Evolutionary conservation across 2,797 vertebrate genomes (phyloP), one percentile per base, ranked within the genome.

Genomic region (Acanthurus lineatus): DNA sequence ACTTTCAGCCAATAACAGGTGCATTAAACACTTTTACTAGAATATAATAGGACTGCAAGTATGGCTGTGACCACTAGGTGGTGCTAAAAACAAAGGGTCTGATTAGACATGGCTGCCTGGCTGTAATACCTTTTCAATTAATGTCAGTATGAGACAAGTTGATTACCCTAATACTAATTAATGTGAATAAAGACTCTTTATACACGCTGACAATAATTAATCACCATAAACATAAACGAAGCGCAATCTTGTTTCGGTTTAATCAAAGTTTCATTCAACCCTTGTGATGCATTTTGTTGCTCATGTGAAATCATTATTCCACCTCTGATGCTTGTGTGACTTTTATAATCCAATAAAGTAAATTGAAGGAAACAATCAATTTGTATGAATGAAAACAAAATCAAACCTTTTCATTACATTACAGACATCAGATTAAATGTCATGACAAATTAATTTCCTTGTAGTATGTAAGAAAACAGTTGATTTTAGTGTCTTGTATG

Each of bases 51-150:
- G 19, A 10, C 47, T 52, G 61, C 25, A 76, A 3, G 2, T 49
- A 28, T 45, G 0, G 14, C 42, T 42, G 3, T n/a, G 58, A 66
- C 76, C 84, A 83, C 77, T n/a, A 35, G 2, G 74, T 52, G 77
- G 69, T 5, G 82, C 64, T 40, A 32, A 44, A 0, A 28, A 25
- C 62, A 57, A 2, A 25, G 47, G 1, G 38, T 11, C n/a, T 19
- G 5, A 73, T 60, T 20, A 25, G 3, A 45, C 2, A 1, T 2
- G 8, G 15, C 14, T 2, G 25, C 2, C 6, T 11, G 17, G 6
- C 32, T 16, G 49, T 7, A 22, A 17, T 1, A 49, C 20, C 17
- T 53, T 47, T 54, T 9, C 9, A 40, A 47, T 19, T 49, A 20
- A 56, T 32, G 42, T 49, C 49, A 16, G 19, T 0, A 19, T 47